Evolutionary conservation across 2,888 invertebrate genomes (phyloP), one percentile per base, ranked within the genome.

Genomic region (Lordiphosa andalusiaca): DNA sequence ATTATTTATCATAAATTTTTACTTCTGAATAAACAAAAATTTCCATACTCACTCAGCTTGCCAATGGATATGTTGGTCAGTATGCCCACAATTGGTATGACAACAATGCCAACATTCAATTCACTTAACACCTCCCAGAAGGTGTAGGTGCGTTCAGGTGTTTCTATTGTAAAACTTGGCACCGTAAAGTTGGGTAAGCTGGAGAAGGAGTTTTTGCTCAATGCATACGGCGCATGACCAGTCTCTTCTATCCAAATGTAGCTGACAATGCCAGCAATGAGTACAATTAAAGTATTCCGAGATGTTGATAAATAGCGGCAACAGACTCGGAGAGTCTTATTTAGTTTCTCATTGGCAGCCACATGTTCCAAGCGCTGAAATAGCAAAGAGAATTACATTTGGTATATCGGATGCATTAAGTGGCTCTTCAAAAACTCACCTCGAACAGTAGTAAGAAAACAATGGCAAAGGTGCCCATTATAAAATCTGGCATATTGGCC

Each of bases 31-130:
- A 16, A 16, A 16, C 16, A 1, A 16, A 16, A 16, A 16, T 16
- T 13, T 0, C 9, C 12, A 21, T 35, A 91, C 93, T 93, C 90
- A 97, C 98, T 93, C 89, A 97, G 95, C 9, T 98, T 98, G 30
- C 97, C 97, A 71, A 98, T 98, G 10, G 98, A 97, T 68, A 98
- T 95, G 86, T 97, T 96, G 40, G 97, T 97, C 54, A 98, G 90
- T 66, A 98, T 93, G 64, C 96, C 95, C 60, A 98, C 93, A 19
- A 98, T 85, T 2, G 98, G 97, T 77, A 97, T 90, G 62, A 98
- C 93, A 61, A 95, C 85, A 51, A 97, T 92, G 13, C 96, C 96
- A 46, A 93, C 90, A 51, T 96, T 95, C 48, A 98, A 91, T 78
- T 93, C 91, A 59, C 91, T 89, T 67, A 93, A 91, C 92, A 96